These are phyloP conservation scores for Anodontia alba DNA, from an alignment of 2,888 invertebrate genomes.

Conservation along the genomic window DNA sequence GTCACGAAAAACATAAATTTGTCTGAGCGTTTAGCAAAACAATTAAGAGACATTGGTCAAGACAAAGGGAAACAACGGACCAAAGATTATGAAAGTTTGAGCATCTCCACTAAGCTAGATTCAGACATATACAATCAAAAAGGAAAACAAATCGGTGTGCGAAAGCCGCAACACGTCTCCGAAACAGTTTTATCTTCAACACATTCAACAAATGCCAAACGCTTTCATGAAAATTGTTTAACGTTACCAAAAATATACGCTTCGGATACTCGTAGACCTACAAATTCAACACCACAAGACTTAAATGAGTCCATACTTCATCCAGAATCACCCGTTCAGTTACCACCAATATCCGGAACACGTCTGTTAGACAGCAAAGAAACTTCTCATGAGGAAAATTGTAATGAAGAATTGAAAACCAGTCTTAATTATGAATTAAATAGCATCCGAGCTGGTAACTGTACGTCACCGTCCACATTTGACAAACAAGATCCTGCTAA, in stretches of 20 bases:
- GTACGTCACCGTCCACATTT: constrained; percentile 26
- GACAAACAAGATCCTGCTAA: constrained; percentile 40
- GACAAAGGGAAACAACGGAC: constrained; percentile 9
- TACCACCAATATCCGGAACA: constrained; percentile 37
- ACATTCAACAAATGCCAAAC: not conserved
- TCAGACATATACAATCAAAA: not conserved
- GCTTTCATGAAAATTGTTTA: not conserved
- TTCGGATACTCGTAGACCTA: not conserved
- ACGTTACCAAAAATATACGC: not conserved
- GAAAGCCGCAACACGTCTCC: not conserved
- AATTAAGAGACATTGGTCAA: constrained; percentile 33
- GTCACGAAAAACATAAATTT: constrained; percentile 38
- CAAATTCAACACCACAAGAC: not conserved
- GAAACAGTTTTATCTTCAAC: too few relatives aligned
- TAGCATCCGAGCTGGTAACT: constrained; percentile 29
- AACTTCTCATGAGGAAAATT: not conserved
- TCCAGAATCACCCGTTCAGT: not conserved
- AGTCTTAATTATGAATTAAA: not conserved
- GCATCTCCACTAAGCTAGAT: not conserved
- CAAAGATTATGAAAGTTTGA: too few relatives aligned
- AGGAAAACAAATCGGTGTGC: not conserved
- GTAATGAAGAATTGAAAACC: not conserved
- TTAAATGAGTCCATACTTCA: not conserved
- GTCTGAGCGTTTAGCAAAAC: constrained; percentile 38
- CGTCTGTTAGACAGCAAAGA: not conserved